Conservation (phyloP, 2,113 vertebrate genomes). For the Tympanuchus pallidicinctus region DNA sequence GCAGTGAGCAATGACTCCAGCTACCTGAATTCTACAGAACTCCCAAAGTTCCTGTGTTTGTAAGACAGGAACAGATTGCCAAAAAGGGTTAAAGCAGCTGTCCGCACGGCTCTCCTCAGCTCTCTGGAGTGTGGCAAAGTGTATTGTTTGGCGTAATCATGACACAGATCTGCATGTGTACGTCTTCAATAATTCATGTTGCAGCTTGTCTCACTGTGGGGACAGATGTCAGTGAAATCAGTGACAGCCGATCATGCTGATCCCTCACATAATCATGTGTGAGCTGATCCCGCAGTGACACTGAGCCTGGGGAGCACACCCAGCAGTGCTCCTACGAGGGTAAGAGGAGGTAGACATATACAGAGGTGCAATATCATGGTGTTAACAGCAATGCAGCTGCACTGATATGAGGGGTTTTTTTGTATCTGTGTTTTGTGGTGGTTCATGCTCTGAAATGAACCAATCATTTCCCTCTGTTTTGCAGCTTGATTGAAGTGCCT, state of each 20-base stretch:
- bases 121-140: constrained; percentile 72
- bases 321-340: background rate
- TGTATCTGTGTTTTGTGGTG: background rate
- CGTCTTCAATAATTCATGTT: constrained; percentile 86
- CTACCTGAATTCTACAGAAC: background rate
- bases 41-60: background rate
- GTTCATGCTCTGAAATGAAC: accelerated
- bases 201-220: constrained; percentile 88
- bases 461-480: accelerated
- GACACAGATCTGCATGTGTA: constrained; percentile 81
- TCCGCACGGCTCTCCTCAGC: constrained; percentile 33
- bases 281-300: constrained; percentile 80
- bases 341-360: background rate
- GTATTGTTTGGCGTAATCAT: constrained; percentile 76
- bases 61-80: constrained; percentile 69
- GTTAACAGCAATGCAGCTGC: background rate
- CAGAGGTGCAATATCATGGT: accelerated
- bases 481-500: background rate
- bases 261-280: constrained; percentile 83
- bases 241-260: constrained; percentile 91
- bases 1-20: accelerated
- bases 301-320: constrained; percentile 77
- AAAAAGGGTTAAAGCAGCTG: constrained; percentile 78
- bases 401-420: background rate
- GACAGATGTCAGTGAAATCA: constrained; percentile 95